Evolutionary conservation across 1,140 invertebrate genomes (phyloP).

Genomic region (Protaetia brevitarsis): DNA sequence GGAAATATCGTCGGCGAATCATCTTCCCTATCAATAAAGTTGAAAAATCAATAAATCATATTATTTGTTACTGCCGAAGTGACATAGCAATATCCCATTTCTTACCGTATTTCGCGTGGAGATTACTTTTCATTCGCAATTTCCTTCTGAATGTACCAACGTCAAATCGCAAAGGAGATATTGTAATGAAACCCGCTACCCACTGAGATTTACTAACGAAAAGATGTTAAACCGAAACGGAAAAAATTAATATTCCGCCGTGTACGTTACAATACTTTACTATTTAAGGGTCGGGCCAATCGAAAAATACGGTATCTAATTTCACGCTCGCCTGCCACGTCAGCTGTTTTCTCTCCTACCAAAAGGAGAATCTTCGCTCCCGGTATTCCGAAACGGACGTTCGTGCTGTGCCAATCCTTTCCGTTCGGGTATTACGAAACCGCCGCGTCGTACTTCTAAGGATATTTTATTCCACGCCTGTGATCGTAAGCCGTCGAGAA

Average conservation of each 20-base stretch:
- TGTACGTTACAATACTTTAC: not conserved
- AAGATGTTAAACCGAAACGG: not conserved
- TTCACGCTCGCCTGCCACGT: not conserved
- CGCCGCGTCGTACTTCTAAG: not conserved
- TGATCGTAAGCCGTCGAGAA: not conserved
- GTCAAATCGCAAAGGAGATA: not conserved
- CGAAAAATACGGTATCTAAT: conserved; percentile 15
- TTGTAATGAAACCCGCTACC: not conserved
- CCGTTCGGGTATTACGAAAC: not conserved
- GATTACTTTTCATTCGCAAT: no score
- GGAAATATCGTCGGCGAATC: no score
- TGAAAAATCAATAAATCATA: no score
- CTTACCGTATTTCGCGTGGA: no score
- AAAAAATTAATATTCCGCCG: conserved; percentile 2
- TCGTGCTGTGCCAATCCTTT: conserved; percentile 3
- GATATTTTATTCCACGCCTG: not conserved
- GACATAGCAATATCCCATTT: no score
- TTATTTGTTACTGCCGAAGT: no score
- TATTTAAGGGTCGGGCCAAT: not conserved
- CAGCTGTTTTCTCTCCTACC: conserved; percentile 1
- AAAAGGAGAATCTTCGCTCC: not conserved
- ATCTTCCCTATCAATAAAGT: no score
- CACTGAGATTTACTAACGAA: not conserved
- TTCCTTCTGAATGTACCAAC: no score
- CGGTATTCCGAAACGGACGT: conserved; percentile 4